Conservation (phyloP, 2,113 vertebrate genomes). For the Prolemur simus region DNA sequence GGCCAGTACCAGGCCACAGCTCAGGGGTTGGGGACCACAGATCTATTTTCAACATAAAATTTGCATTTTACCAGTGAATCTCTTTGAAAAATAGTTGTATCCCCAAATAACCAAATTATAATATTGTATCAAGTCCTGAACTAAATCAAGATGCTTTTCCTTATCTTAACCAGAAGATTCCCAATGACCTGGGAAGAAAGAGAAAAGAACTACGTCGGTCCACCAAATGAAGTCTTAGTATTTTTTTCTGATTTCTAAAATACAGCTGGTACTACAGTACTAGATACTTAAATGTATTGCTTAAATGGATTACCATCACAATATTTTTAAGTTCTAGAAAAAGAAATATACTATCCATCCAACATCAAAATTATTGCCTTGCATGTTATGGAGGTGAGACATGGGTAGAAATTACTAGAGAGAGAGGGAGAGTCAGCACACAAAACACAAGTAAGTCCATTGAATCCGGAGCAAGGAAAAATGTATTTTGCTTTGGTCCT, state of each 20-base stretch:
- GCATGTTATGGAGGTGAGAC: not conserved
- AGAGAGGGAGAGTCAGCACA: not conserved
- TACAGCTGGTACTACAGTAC: not conserved
- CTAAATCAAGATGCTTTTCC: not conserved
- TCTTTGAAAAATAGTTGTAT: not conserved
- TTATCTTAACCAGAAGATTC: not conserved
- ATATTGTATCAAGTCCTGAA: not conserved
- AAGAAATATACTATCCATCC: not conserved
- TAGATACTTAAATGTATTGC: not conserved
- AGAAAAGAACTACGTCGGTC: not conserved
- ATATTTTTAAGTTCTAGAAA: not conserved
- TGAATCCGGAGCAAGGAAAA: not conserved
- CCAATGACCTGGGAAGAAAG: not conserved
- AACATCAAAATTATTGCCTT: not conserved
- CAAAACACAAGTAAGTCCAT: not conserved
- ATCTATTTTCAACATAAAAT: not conserved
- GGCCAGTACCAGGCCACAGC: too few species aligned
- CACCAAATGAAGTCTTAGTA: not conserved
- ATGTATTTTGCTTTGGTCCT: not conserved
- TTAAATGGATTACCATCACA: not conserved
- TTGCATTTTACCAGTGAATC: not conserved
- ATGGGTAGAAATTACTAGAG: not conserved
- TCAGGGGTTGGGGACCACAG: too few species aligned
- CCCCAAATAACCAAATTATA: not conserved
- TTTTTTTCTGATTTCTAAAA: conserved; percentile 20